A percentile compares a stretch with the other conserved stretches of the same genome.
phyloP scores from a whole-genome alignment of 1,140 invertebrate species.

The Cotesia chilonis region DNA sequence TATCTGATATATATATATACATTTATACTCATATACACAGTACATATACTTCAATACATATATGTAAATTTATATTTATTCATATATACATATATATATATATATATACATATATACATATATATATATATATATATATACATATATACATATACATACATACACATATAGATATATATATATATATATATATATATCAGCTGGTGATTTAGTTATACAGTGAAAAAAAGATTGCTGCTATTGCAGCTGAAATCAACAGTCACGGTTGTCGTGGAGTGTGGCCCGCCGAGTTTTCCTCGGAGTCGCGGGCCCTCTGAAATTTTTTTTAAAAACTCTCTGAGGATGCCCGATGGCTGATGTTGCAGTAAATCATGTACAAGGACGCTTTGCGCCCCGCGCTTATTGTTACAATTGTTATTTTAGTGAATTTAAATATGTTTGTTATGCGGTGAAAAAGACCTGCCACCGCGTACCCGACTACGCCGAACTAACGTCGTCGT shows the following conservation, averaged over 20 bases:
- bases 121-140: too few species aligned
- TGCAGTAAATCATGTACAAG: conserved; percentile 54
- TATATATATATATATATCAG: background rate
- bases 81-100: too few species aligned
- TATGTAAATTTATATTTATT: too few species aligned
- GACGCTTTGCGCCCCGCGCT: conserved; percentile 58
- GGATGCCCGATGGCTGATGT: conserved; percentile 64
- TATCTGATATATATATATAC: too few species aligned
- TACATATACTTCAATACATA: too few species aligned
- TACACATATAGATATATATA: too few species aligned
- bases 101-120: too few species aligned
- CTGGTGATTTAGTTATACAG: conserved; percentile 66
- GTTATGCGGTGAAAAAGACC: conserved; percentile 34
- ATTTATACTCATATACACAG: too few species aligned
- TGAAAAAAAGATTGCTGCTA: conserved; percentile 68
- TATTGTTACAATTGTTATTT: conserved; percentile 49
- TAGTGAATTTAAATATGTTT: conserved; percentile 27
- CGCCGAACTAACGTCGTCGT: background rate
- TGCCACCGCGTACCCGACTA: conserved; percentile 28
- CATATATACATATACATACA: too few species aligned
- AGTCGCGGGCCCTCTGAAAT: conserved; percentile 39
- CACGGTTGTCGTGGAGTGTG: background rate
- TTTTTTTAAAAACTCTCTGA: conserved; percentile 42
- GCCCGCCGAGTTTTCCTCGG: conserved; percentile 29
- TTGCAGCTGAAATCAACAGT: conserved; percentile 34